Conservation (phyloP, 2,113 vertebrate genomes). For the Cyanoramphus novaezelandiae region DNA sequence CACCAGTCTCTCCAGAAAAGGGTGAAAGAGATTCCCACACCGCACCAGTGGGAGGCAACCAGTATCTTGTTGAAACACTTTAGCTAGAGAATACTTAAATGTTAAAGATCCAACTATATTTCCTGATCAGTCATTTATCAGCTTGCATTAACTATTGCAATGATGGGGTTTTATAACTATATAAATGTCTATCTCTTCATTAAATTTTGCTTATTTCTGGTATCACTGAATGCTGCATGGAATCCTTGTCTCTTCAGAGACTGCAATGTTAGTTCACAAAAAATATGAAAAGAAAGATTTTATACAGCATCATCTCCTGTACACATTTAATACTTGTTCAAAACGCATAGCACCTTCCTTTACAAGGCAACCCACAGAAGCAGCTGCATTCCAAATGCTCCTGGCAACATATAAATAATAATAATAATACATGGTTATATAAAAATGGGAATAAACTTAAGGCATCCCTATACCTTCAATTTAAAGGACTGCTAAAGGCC, state of each 20-base stretch:
- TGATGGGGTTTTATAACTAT: neutral
- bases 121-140: neutral
- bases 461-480: slow-evolving; percentile 50
- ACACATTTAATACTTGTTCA: slow-evolving; percentile 5
- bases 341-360: slow-evolving; percentile 11
- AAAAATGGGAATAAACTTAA: slow-evolving; percentile 56
- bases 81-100: neutral
- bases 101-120: neutral
- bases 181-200: neutral
- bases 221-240: rapidly evolving
- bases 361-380: slow-evolving; percentile 1
- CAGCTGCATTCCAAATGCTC: slow-evolving; percentile 11
- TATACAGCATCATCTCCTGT: neutral
- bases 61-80: neutral
- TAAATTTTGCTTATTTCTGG: neutral
- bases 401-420: slow-evolving; percentile 56
- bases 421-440: slow-evolving; percentile 33
- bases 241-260: neutral
- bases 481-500: slow-evolving; percentile 69
- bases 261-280: neutral
- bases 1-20: neutral
- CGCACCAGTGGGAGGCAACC: neutral
- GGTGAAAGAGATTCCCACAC: neutral
- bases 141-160: neutral
- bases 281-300: neutral